Evolutionary conservation across 2,888 invertebrate genomes (phyloP).

Genomic region (Sialis fuliginosa): DNA sequence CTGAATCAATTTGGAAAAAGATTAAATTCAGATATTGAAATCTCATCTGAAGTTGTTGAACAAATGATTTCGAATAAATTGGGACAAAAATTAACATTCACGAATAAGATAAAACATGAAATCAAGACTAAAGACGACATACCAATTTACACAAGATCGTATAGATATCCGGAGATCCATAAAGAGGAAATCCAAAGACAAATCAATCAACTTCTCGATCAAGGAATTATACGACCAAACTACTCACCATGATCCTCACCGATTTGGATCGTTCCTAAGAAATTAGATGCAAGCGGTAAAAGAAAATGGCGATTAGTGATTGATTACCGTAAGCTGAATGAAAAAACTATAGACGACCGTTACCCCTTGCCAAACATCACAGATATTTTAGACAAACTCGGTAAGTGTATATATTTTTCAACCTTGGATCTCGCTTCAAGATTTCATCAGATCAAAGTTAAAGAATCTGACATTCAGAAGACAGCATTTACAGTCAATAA

Average conservation of each 20-base stretch:
- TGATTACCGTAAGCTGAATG: slow-evolving; percentile 21
- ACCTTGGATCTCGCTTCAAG: slow-evolving; percentile 21
- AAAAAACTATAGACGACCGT: slow-evolving; percentile 18
- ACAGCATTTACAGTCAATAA: slow-evolving; percentile 18
- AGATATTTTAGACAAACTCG: slow-evolving; percentile 20
- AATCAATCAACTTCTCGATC: slow-evolving; percentile 15
- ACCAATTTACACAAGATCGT: slow-evolving; percentile 17
- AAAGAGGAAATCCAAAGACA: slow-evolving; percentile 18
- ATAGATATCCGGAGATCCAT: slow-evolving; percentile 19
- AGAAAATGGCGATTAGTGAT: slow-evolving; percentile 18
- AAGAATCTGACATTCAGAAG: slow-evolving; percentile 15
- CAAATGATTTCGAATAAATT: no score
- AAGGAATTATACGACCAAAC: slow-evolving; percentile 14
- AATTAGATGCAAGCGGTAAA: slow-evolving; percentile 14
- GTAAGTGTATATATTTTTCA: slow-evolving; percentile 19
- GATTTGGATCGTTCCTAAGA: slow-evolving; percentile 16
- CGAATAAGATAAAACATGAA: slow-evolving; percentile 15
- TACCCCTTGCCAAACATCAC: slow-evolving; percentile 20
- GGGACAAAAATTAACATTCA: slow-evolving; percentile 11
- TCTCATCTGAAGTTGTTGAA: no score
- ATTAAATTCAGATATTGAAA: no score
- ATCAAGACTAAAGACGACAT: slow-evolving; percentile 15
- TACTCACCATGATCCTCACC: slow-evolving; percentile 10
- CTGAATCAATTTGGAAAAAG: slow-evolving; percentile 9
- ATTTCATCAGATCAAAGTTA: slow-evolving; percentile 20